Conservation (phyloP, 1,140 invertebrate species). For the Polypedilum vanderplanki region DNA sequence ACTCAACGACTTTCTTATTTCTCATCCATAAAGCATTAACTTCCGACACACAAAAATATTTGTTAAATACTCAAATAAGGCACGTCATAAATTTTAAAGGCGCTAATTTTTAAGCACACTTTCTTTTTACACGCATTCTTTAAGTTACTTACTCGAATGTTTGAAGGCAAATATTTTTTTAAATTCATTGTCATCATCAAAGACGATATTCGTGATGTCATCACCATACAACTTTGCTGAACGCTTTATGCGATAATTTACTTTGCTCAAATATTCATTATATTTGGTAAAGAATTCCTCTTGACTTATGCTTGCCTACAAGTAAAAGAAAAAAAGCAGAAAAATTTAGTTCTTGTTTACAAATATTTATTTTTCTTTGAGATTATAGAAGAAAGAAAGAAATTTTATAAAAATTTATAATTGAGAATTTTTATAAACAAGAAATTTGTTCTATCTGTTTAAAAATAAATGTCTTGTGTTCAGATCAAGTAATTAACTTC, state of each 20-base stretch:
- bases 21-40: neutral
- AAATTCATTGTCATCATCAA: neutral
- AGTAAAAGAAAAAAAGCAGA: conserved; percentile 31
- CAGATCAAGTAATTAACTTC: too few species aligned
- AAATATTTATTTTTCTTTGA: too few species aligned
- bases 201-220: neutral
- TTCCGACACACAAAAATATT: conserved; percentile 8
- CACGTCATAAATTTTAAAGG: neutral
- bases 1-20: too few species aligned
- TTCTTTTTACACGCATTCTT: conserved; percentile 7
- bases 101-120: neutral
- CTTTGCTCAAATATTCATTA: conserved; percentile 37
- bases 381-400: too few species aligned
- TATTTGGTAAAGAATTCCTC: conserved; percentile 41
- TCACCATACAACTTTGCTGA: neutral
- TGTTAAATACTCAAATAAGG: neutral
- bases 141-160: conserved; percentile 24
- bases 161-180: conserved; percentile 27
- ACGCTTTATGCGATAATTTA: conserved; percentile 32
- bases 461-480: too few species aligned
- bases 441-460: too few species aligned
- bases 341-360: too few species aligned
- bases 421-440: too few species aligned
- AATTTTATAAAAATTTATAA: too few species aligned
- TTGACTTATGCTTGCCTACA: conserved; percentile 42